Conservation (phyloP, 1,140 invertebrate species). For the Chironomus striatipennis region DNA sequence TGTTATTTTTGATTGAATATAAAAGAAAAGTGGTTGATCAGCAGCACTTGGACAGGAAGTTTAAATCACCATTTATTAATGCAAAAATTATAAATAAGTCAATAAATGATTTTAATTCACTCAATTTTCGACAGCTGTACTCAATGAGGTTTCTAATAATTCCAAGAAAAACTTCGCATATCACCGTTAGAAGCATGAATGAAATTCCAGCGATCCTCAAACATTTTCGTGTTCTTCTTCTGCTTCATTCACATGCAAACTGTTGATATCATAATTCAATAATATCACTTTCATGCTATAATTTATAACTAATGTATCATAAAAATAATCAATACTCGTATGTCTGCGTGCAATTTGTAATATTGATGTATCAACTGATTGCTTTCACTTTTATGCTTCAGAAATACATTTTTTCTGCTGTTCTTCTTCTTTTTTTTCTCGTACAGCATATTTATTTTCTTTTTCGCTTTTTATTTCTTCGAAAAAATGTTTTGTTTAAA, state of each 20-base stretch:
- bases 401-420: not conserved
- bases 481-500: not conserved
- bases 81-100: no score
- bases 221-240: not conserved
- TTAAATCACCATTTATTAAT: no score
- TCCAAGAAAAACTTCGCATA: not conserved
- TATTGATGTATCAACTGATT: not conserved
- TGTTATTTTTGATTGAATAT: no score
- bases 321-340: not conserved
- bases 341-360: not conserved
- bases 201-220: not conserved
- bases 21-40: no score
- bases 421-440: not conserved
- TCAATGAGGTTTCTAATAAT: not conserved
- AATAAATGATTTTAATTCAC: no score
- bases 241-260: not conserved
- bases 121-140: no score
- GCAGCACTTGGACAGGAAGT: no score
- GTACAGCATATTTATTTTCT: not conserved
- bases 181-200: not conserved
- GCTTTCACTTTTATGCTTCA: constrained; percentile 7
- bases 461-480: not conserved
- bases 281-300: not conserved
- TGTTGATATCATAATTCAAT: constrained; percentile 2
- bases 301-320: not conserved